Percentiles rank a stretch among this genome's conserved stretches.
phyloP scores from a whole-genome alignment of 2,797 vertebrate genomes.

The Pseudomugil gertrudae region DNA sequence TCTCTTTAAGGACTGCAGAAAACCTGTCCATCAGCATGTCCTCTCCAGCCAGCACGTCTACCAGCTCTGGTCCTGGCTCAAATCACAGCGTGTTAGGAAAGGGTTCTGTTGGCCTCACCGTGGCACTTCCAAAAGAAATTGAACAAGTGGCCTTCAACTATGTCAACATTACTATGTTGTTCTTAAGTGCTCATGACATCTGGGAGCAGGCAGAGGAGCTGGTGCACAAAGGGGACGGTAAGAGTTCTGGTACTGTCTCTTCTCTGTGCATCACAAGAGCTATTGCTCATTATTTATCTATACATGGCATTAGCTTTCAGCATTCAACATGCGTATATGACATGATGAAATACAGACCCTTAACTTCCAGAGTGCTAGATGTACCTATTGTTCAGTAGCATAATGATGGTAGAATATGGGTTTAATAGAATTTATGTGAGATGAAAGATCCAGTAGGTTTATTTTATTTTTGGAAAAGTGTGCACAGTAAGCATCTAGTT shows the following conservation, averaged over 20 bases:
- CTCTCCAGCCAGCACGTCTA: conserved; percentile 82
- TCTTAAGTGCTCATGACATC: conserved; percentile 87
- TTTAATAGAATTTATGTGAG: no score
- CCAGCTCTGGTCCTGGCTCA: conserved; percentile 76
- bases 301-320: neutral
- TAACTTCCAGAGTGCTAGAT: no score
- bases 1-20: conserved; percentile 77
- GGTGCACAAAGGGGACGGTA: conserved; percentile 86
- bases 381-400: no score
- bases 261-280: neutral
- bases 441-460: no score
- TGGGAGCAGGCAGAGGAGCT: conserved; percentile 93
- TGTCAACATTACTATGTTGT: conserved; percentile 89
- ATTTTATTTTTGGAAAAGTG: no score
- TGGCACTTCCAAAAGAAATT: conserved; percentile 84
- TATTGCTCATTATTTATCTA: neutral
- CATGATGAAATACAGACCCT: no score
- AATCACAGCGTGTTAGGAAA: conserved; percentile 55
- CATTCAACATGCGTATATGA: no score
- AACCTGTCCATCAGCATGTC: conserved; percentile 85
- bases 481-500: no score
- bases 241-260: conserved; percentile 27
- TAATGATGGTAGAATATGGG: no score
- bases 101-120: conserved; percentile 53
- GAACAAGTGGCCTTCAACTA: conserved; percentile 88